These are phyloP conservation scores for Alcis repandata DNA, from an alignment of 2,888 invertebrate genomes.

Conservation along the genomic window DNA sequence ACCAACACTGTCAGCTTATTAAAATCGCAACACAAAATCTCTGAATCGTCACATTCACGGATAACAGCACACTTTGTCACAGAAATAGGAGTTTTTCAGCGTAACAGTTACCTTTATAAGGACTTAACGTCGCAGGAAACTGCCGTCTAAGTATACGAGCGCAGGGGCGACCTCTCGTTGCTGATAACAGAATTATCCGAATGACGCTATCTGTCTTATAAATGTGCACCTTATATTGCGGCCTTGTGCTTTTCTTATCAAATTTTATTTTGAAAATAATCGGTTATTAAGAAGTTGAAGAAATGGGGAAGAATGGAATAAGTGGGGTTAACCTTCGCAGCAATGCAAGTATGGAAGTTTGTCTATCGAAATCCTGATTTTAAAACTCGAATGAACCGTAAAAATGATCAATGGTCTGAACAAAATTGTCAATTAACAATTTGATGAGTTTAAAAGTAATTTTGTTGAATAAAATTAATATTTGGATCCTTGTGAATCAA, in stretches of 20 bases:
- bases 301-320: no score
- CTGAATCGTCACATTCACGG: conserved; percentile 75
- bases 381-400: no score
- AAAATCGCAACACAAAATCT: conserved; percentile 62
- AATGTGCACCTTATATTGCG: conserved; percentile 86
- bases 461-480: no score
- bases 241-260: conserved; percentile 56
- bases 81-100: conserved; percentile 81
- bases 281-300: no score
- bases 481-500: no score
- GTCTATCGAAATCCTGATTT: no score
- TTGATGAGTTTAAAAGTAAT: no score
- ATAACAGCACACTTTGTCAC: conserved; percentile 78
- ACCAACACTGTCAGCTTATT: conserved; percentile 57
- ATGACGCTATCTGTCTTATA: conserved; percentile 89
- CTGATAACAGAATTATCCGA: conserved; percentile 90
- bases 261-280: conserved; percentile 33
- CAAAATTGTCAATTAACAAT: no score
- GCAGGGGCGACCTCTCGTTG: conserved; percentile 80
- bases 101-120: conserved; percentile 83
- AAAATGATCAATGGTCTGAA: no score
- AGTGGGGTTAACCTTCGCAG: no score
- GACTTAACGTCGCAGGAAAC: conserved; percentile 82
- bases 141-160: conserved; percentile 82
- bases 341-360: no score